These are phyloP conservation scores for Lycaon pictus DNA, from an alignment of 2,113 vertebrate genomes.

Conservation along the genomic window DNA sequence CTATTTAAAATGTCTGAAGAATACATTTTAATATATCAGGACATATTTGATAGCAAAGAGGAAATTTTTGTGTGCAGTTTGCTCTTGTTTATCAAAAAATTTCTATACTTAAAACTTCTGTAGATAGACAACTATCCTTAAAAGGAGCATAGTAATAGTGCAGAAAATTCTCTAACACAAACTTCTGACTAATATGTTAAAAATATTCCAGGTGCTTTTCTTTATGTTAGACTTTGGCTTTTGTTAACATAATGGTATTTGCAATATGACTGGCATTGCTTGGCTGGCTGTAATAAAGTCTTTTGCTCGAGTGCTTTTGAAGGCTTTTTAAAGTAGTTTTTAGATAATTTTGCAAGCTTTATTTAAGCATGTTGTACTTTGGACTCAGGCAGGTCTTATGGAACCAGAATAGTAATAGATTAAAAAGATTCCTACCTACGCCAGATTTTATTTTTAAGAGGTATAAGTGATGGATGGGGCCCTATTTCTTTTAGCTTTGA, in stretches of 20 bases:
- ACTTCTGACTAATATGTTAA: not conserved
- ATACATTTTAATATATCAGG: slow-evolving; percentile 53
- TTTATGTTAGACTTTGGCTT: slow-evolving; percentile 44
- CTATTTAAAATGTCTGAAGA: slow-evolving; percentile 63
- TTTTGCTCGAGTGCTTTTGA: slow-evolving; percentile 42
- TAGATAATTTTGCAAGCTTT: slow-evolving; percentile 53
- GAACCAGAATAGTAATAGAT: slow-evolving; percentile 46
- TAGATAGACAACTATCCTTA: not conserved
- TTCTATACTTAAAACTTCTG: slow-evolving; percentile 51
- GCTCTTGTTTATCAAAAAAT: slow-evolving; percentile 31
- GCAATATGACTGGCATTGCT: slow-evolving; percentile 16
- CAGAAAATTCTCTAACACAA: slow-evolving; percentile 42
- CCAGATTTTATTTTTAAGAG: slow-evolving; percentile 60
- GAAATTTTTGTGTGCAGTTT: slow-evolving; percentile 38
- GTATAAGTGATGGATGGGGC: slow-evolving; percentile 44
- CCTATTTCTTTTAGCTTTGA: slow-evolving; percentile 67
- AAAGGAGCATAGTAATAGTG: slow-evolving; percentile 43
- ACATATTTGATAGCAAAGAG: slow-evolving; percentile 30
- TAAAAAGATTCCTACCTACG: not conserved
- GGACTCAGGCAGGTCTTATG: slow-evolving; percentile 45
- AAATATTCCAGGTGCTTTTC: slow-evolving; percentile 21
- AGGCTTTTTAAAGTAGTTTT: slow-evolving; percentile 67
- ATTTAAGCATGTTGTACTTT: slow-evolving; percentile 47
- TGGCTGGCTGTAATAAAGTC: slow-evolving; percentile 6
- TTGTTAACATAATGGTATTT: slow-evolving; percentile 40